Evolutionary conservation across 2,888 invertebrate genomes (phyloP).

Genomic region (Diloba caeruleocephala): DNA sequence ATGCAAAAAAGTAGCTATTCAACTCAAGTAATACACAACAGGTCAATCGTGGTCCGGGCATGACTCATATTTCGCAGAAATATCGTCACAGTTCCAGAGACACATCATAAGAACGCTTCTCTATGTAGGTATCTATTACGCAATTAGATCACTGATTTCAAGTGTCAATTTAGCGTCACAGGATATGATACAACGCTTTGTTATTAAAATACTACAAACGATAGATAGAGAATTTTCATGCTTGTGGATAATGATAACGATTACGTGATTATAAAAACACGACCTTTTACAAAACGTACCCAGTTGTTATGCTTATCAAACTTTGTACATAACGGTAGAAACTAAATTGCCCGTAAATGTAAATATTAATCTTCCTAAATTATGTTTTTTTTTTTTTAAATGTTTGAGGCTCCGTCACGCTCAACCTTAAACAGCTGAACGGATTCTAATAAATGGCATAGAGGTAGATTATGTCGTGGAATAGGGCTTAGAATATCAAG

Average conservation of each 20-base stretch:
- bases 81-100: constrained; percentile 81
- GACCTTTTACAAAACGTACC: constrained; percentile 21
- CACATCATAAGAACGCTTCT: constrained; percentile 48
- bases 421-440: too few species aligned
- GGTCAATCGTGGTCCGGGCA: constrained; percentile 66
- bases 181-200: constrained; percentile 52
- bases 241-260: constrained; percentile 54
- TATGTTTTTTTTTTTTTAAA: too few species aligned
- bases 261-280: constrained; percentile 39
- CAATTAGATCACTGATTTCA: constrained; percentile 66
- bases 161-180: constrained; percentile 62
- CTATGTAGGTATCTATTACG: constrained; percentile 45
- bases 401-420: too few species aligned
- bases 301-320: background rate
- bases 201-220: constrained; percentile 36
- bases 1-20: constrained; percentile 74
- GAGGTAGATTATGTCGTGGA: too few species aligned
- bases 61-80: constrained; percentile 80
- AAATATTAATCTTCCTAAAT: too few species aligned
- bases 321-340: too few species aligned
- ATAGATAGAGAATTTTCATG: constrained; percentile 46
- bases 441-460: too few species aligned
- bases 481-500: too few species aligned
- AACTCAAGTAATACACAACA: constrained; percentile 62
- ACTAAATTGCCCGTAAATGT: too few species aligned